Evolutionary conservation across 2,113 vertebrate species (phyloP).

Genomic region (Lagopus leucura): DNA sequence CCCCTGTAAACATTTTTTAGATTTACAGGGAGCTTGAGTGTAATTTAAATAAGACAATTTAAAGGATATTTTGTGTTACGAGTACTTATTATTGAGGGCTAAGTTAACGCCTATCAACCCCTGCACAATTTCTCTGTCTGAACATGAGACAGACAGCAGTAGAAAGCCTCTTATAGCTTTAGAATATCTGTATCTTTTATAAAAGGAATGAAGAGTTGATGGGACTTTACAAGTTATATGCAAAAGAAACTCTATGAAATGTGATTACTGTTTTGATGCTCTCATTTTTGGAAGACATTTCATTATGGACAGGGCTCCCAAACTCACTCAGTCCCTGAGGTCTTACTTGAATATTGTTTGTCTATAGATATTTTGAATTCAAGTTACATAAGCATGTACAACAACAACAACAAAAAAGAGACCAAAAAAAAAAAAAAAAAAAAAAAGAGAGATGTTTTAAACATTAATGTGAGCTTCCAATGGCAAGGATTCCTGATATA

Average conservation of each 20-base stretch:
- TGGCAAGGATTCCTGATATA: not conserved
- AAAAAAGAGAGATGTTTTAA: not conserved
- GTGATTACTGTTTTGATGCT: not conserved
- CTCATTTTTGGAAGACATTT: not conserved
- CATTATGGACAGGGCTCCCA: not conserved
- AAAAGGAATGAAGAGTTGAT: not conserved
- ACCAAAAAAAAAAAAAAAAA: not conserved
- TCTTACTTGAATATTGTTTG: not conserved
- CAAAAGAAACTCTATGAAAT: not conserved
- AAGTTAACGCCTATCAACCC: constrained; percentile 19
- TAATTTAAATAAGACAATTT: constrained; percentile 49
- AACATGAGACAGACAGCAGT: not conserved
- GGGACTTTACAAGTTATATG: not conserved
- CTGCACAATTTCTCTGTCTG: constrained; percentile 16
- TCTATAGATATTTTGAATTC: not conserved
- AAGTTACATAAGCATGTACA: not conserved
- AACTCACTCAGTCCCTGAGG: not conserved
- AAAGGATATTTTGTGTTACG: constrained; percentile 51
- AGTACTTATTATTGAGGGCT: constrained; percentile 31
- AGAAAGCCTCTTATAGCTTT: not conserved
- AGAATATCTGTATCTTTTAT: not conserved
- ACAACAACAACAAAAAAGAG: not conserved
- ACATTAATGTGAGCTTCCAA: not conserved
- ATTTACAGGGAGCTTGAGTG: not conserved
- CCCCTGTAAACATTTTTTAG: not conserved